Evolutionary conservation across 2,113 vertebrate species (phyloP).

Genomic region (Columba livia): DNA sequence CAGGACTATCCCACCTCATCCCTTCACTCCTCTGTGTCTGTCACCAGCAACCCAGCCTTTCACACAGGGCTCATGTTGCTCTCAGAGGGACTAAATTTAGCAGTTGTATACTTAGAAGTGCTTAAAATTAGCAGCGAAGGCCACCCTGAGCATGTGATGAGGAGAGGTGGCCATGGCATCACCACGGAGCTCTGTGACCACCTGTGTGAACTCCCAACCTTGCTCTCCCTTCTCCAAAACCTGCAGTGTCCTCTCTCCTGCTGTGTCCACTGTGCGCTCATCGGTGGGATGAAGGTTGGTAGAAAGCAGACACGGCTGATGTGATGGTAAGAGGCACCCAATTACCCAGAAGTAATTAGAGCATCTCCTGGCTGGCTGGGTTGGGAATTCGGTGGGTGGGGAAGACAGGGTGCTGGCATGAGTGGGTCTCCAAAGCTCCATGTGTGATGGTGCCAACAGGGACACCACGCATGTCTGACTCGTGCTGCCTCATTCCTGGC

Average conservation of each 20-base stretch:
- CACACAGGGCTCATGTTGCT: neutral
- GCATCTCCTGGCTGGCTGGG: neutral
- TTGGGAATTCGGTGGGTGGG: neutral
- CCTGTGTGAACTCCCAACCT: neutral
- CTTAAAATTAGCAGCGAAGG: constrained; percentile 1
- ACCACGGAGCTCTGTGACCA: neutral
- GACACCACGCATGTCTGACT: accelerated
- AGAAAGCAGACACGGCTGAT: neutral
- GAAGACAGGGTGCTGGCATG: neutral
- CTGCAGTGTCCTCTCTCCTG: neutral
- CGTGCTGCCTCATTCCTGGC: neutral
- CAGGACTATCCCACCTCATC: neutral
- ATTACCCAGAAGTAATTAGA: neutral
- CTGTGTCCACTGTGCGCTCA: neutral
- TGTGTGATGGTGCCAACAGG: neutral
- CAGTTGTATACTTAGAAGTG: neutral
- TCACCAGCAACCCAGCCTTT: neutral
- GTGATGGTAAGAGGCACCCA: neutral
- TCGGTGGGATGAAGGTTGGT: neutral
- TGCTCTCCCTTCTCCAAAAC: neutral
- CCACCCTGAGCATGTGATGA: neutral
- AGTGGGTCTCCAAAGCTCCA: accelerated
- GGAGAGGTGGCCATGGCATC: neutral
- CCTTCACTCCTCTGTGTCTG: neutral
- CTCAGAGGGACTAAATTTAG: constrained; percentile 9